Conservation (phyloP, 2,113 vertebrate genomes). For the Gopherus flavomarginatus region DNA sequence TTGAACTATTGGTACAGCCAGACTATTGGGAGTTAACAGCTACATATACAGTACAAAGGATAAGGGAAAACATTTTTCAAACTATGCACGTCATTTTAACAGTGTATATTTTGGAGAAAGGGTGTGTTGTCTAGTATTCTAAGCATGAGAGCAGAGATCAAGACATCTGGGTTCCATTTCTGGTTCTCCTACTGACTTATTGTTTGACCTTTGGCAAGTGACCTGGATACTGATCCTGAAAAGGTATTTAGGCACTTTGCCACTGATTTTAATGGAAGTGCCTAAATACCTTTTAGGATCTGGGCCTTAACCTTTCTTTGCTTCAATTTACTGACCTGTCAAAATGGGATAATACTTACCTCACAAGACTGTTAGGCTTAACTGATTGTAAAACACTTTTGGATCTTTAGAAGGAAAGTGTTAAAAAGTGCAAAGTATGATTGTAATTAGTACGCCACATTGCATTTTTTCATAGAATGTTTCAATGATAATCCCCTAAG, state of each 20-base stretch:
- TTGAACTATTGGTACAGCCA: neutral
- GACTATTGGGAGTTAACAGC: neutral
- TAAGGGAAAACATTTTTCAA: neutral
- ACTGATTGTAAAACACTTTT: neutral
- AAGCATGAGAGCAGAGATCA: neutral
- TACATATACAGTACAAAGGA: neutral
- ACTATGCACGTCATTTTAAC: fast-evolving
- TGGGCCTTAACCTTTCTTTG: neutral
- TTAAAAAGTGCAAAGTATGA: neutral
- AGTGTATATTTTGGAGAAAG: neutral
- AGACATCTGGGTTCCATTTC: neutral
- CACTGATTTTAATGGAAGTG: neutral
- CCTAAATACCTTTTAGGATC: neutral
- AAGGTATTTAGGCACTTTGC: neutral
- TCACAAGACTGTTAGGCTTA: neutral
- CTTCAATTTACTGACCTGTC: neutral
- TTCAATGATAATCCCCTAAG: neutral
- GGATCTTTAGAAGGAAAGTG: neutral
- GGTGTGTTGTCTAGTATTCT: neutral
- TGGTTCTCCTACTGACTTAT: neutral
- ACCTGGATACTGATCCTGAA: neutral
- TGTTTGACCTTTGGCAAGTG: neutral
- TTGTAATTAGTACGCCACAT: fast-evolving
- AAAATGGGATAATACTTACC: neutral
- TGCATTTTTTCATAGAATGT: neutral